phyloP scores from a whole-genome alignment of 2,113 vertebrate genomes.

The Silurus meridionalis region DNA sequence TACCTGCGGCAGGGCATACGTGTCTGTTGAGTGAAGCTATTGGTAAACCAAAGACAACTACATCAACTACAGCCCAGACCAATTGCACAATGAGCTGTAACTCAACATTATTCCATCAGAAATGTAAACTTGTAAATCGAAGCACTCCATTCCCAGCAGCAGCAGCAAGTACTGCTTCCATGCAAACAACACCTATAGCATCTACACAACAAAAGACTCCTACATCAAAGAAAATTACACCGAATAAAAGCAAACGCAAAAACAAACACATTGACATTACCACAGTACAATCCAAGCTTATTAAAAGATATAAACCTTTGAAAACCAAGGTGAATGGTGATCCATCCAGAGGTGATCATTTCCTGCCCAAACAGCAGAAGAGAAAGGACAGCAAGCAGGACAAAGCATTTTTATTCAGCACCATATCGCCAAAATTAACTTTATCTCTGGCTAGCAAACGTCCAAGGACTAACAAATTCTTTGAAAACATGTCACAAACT shows the following conservation, averaged over 20 bases:
- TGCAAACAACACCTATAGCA: not conserved
- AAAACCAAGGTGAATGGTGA: conserved; percentile 37
- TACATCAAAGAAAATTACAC: not conserved
- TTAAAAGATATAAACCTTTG: not conserved
- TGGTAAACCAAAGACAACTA: conserved; percentile 41
- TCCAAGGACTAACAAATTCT: not conserved
- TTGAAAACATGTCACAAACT: not conserved
- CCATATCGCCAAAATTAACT: not conserved
- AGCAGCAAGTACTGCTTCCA: not conserved
- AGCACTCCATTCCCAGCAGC: not conserved
- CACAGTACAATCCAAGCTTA: conserved; percentile 1
- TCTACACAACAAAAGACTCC: conserved; percentile 30
- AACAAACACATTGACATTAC: conserved; percentile 19
- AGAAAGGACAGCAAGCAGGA: not conserved
- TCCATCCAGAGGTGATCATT: conserved; percentile 34
- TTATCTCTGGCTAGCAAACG: not conserved
- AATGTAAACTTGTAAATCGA: not conserved
- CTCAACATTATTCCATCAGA: not conserved
- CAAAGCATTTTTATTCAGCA: not conserved
- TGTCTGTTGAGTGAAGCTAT: conserved; percentile 44
- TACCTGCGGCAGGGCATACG: conserved; percentile 53
- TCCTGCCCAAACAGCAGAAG: conserved; percentile 24
- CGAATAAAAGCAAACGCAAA: not conserved
- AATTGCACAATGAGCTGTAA: not conserved
- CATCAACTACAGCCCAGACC: not conserved